Base-by-base conservation (phyloP, 30 jellyfish, hydroid and myxozoan species). In the Aurelia sp. region DNA sequence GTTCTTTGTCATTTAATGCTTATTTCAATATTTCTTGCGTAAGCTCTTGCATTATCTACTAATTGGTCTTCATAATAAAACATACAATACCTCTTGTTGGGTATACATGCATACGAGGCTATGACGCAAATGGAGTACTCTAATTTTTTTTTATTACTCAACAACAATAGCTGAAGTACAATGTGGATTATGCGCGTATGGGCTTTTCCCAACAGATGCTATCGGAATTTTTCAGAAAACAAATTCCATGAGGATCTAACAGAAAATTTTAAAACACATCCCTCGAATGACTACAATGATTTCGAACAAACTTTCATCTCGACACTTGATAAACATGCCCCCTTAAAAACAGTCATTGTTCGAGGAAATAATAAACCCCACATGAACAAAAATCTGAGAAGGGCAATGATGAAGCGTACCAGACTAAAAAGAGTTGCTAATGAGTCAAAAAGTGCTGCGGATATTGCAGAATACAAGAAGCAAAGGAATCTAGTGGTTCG, bases 241-340 rank as follows among this genome's bases (percentile, higher is more conserved):
- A 76, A 76, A 41, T 76, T 76, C 47, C 74, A 51, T 57, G 41
- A 33, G 53, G 82, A 76, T 51, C 83, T 76, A 61, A 33, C 74
- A 53, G 69, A 59, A 51, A 59, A 47, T 30, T 76, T 76, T 41
- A 15, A 71, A 35, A 40, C 21, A 13, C 35, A 71, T 40, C 17
- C 18, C 17, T 17, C 17, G 37, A 57, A 57, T 19, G 20, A 19
- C 66, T 71, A 40, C 17, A 70, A 71, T 20, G 33, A 30, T 40
- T 33, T 71, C 51, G 19, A 21, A 71, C 17, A 71, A 22, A 40
- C 67, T 22, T 71, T 71, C 67, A 15, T 11, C 21, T 17, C 12
- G 17, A 16, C 33, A 21, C 19, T 71, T 16, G 67, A 71, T 70
- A 40, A 22, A 22, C 67, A 40, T 40, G 82, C 82, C 23, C 19